A percentile compares a stretch with the other conserved stretches of the same genome.
Evolutionary conservation across 2,888 invertebrate genomes (phyloP).

Genomic region (Linnaemya vulpina): DNA sequence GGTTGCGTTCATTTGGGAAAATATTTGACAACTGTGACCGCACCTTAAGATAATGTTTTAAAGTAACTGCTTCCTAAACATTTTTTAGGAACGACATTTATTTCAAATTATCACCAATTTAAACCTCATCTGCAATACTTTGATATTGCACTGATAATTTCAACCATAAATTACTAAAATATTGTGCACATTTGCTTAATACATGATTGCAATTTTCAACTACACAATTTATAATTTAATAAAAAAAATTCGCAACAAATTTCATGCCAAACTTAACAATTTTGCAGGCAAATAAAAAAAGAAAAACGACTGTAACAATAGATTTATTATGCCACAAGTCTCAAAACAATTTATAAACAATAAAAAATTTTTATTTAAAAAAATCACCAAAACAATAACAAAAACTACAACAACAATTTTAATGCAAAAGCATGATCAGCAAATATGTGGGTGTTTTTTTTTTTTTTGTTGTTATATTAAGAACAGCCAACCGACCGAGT

Average conservation of each 20-base stretch:
- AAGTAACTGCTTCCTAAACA: too few species aligned
- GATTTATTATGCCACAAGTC: slow-evolving; percentile 71
- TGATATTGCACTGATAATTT: too few species aligned
- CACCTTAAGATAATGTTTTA: too few species aligned
- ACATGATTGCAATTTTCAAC: neutral
- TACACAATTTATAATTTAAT: slow-evolving; percentile 20
- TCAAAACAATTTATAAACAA: slow-evolving; percentile 60
- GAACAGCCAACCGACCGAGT: slow-evolving; percentile 19
- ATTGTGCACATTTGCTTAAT: neutral
- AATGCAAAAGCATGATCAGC: slow-evolving; percentile 66
- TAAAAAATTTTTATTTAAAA: slow-evolving; percentile 23
- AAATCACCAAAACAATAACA: slow-evolving; percentile 11
- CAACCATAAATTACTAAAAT: neutral
- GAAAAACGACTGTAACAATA: slow-evolving; percentile 31
- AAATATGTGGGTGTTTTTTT: slow-evolving; percentile 71
- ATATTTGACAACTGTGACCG: too few species aligned
- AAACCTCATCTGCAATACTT: neutral
- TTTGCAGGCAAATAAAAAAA: slow-evolving; percentile 22
- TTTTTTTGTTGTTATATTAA: too few species aligned
- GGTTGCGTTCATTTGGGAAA: too few species aligned
- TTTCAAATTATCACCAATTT: too few species aligned
- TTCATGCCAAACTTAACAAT: slow-evolving; percentile 45
- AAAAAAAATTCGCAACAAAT: slow-evolving; percentile 28
- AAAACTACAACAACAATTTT: slow-evolving; percentile 17
- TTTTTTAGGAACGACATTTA: too few species aligned